Base-by-base conservation (phyloP, 2,113 vertebrate genomes). In the Sylvietta virens region DNA sequence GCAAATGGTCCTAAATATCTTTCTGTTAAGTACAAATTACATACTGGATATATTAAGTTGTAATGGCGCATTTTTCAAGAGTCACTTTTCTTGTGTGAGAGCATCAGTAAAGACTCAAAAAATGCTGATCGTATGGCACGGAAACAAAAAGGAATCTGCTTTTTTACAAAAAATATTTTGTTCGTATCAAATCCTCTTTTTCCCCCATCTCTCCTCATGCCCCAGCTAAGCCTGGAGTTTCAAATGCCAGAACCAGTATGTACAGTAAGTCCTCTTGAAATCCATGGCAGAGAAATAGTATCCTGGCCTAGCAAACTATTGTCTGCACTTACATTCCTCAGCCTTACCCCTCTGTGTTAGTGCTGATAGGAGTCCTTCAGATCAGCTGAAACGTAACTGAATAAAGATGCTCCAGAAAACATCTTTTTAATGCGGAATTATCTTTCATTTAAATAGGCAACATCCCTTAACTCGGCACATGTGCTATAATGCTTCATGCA, bases 1-100 rank as follows among this genome's bases (percentile, higher is more conserved):
- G 96, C 78, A 93, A 97, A 97, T 95, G 96, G 97, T 89, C 98
- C 97, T 95, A 98, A 97, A 98, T 98, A 98, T 98, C 96, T 97
- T 95, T 97, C 96, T 88, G 87, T 97, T 98, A 98, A 98, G 98
- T 98, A 98, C 98, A 98, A 97, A 99, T 99, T 98, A 98, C 98
- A 98, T 98, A 98, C 98, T 98, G 98, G 98, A 98, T 98, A 94
- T 97, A 97, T 97, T 87, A 98, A 98, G 97, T 81, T 86, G 97
- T 97, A 98, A 98, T 98, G 98, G 98, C 98, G 97, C 97, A 95
- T 98, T 98, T 90, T 97, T 97, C 94, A 95, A 90, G 95, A 97
- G 95, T 90, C 88, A 79, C 85, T 96, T 95, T 83, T 58, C 77
- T 96, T 97, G 89, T 56, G 30, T 96, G 97, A 97, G 95, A 96